These are phyloP conservation scores for Xestia rhomboidea DNA, from an alignment of 2,888 invertebrate species.

Conservation along the genomic window DNA sequence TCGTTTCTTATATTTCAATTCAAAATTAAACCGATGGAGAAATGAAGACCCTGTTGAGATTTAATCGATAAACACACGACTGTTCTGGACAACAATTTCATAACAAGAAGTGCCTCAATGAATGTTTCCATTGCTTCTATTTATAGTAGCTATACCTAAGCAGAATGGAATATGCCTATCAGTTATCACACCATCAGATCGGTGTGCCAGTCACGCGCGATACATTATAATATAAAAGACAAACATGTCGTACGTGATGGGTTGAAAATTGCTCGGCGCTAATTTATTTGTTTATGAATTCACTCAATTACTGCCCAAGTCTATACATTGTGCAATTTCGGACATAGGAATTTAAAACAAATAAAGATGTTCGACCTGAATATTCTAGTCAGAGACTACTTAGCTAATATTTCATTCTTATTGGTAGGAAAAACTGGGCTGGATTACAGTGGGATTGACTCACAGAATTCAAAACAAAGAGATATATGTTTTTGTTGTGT, in stretches of 20 bases:
- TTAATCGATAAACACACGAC: neutral
- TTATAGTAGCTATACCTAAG: neutral
- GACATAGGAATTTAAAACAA: neutral
- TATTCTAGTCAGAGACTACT: neutral
- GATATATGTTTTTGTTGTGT: neutral
- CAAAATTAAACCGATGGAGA: neutral
- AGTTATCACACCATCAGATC: conserved; percentile 31
- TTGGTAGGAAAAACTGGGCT: neutral
- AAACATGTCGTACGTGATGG: conserved; percentile 29
- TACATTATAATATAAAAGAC: conserved; percentile 18
- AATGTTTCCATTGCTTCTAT: conserved; percentile 7
- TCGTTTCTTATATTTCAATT: neutral
- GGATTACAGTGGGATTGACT: neutral
- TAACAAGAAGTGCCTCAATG: conserved; percentile 4
- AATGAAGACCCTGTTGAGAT: neutral
- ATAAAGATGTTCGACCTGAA: neutral
- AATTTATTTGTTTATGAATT: conserved; percentile 15
- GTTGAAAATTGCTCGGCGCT: conserved; percentile 13
- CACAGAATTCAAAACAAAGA: neutral
- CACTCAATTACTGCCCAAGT: neutral
- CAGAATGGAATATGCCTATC: conserved; percentile 28
- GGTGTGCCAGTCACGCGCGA: conserved; percentile 35
- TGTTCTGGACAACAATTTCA: neutral
- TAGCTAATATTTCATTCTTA: neutral
- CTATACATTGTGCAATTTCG: neutral